Evolutionary conservation across 1,140 invertebrate species (phyloP).

Genomic region (Protaetia brevitarsis): DNA sequence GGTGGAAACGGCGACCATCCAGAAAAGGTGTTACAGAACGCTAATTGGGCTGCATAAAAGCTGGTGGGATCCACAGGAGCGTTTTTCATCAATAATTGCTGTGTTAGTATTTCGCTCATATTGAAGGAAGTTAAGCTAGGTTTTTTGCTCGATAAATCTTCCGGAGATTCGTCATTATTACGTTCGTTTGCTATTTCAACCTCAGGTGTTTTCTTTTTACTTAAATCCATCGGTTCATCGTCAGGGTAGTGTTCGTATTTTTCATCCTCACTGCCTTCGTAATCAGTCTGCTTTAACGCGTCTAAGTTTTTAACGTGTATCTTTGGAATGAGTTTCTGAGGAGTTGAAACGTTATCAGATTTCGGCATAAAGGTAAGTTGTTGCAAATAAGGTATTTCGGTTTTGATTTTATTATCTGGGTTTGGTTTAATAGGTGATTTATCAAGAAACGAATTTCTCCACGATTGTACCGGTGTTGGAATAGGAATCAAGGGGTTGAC

Average conservation of each 20-base stretch:
- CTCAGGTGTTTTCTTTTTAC: slow-evolving; percentile 63
- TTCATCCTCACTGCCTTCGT: slow-evolving; percentile 6
- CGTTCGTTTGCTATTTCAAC: slow-evolving; percentile 20
- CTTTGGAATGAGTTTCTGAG: slow-evolving; percentile 39
- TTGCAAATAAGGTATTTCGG: slow-evolving; percentile 28
- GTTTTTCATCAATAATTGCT: slow-evolving; percentile 61
- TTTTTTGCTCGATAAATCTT: slow-evolving; percentile 49
- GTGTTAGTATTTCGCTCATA: slow-evolving; percentile 54
- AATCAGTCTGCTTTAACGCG: slow-evolving; percentile 54
- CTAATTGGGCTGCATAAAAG: slow-evolving; percentile 54
- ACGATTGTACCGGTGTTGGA: background rate
- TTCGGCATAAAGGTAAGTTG: slow-evolving; percentile 28
- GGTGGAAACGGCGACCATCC: slow-evolving; percentile 48
- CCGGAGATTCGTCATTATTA: slow-evolving; percentile 48
- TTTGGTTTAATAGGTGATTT: slow-evolving; percentile 5
- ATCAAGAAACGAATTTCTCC: background rate
- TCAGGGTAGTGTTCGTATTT: slow-evolving; percentile 46
- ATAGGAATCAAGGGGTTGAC: background rate
- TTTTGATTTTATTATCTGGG: background rate
- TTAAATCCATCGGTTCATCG: slow-evolving; percentile 76
- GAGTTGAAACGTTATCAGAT: slow-evolving; percentile 24
- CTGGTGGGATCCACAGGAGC: slow-evolving; percentile 51
- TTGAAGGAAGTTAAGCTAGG: slow-evolving; percentile 47
- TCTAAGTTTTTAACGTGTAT: slow-evolving; percentile 65
- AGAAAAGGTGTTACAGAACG: slow-evolving; percentile 47